Evolutionary conservation across 2,888 invertebrate species (phyloP).

Genomic region (Aphrophora alni): DNA sequence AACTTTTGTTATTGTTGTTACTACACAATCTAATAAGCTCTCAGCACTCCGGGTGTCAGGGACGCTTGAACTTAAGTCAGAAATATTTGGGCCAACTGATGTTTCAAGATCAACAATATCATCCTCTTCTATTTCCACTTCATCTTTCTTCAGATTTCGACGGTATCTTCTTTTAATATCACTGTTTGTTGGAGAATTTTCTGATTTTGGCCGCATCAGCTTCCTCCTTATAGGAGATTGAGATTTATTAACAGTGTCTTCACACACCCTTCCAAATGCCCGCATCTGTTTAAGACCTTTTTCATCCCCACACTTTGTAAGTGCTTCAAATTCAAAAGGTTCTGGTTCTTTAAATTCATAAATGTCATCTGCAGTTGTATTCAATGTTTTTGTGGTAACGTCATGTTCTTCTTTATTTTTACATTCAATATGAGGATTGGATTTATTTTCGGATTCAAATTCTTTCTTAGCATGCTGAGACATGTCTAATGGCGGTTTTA

Average conservation of each 20-base stretch:
- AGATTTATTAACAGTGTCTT: constrained; percentile 49
- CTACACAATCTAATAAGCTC: not conserved
- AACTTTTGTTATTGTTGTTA: constrained; percentile 28
- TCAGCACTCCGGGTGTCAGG: constrained; percentile 3
- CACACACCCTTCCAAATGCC: constrained; percentile 60
- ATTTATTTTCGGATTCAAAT: constrained; percentile 40
- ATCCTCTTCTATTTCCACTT: constrained; percentile 27
- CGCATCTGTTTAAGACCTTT: constrained; percentile 54
- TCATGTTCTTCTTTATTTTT: constrained; percentile 4
- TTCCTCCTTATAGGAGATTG: constrained; percentile 27
- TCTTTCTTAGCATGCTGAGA: constrained; percentile 29
- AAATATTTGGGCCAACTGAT: not conserved
- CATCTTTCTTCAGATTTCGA: constrained; percentile 35
- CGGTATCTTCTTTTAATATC: constrained; percentile 32
- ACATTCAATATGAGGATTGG: not conserved
- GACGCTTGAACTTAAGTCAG: constrained; percentile 13
- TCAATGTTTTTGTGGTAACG: not conserved
- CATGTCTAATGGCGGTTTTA: constrained; percentile 57
- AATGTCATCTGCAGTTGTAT: constrained; percentile 63
- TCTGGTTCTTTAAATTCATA: constrained; percentile 91
- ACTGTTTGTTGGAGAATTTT: constrained; percentile 27
- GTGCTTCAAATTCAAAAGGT: constrained; percentile 82
- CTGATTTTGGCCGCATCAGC: constrained; percentile 29
- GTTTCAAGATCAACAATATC: constrained; percentile 11
- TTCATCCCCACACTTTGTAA: constrained; percentile 58